Base-by-base conservation (phyloP, 2,888 invertebrate species). In the Lamellibrachia satsuma region DNA sequence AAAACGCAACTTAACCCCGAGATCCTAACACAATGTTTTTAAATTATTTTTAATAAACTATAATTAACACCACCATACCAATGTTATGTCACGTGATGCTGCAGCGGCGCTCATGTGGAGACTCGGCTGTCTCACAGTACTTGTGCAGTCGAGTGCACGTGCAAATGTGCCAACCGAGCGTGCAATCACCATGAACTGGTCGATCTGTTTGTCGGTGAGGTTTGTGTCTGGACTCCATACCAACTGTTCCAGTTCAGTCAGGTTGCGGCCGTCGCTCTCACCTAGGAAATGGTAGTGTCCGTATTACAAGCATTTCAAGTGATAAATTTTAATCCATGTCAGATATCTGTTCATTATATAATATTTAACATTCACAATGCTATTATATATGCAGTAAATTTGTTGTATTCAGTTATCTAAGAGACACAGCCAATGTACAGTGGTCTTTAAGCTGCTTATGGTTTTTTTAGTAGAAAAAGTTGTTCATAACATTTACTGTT, bases 81-180 rank as follows among this genome's bases (percentile, higher is more conserved):
- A 97, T 94, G 99, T 99, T 95, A 99, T 98, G 97, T 99, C 99
- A 95, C 99, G 97, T 96, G 99, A 99, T 94, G 99, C 99, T 94
- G 99, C 99, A 93, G 99, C 99, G 94, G 99, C 99, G 96, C 99
- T 99, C 99, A 99, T 99, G 97, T 99, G 99, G 95, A 99, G 97
- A 95, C 99, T 99, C 93, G 99, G 99, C 96, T 99, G 99, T 97
- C 99, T 99, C 92, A 99, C 98, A 95, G 99, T 99, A 97, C 99
- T 99, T 95, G 99, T 99, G 97, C 99, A 99, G 97, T 99, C 99
- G 94, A 99, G 97, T 93, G 99, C 99, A 95, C 99, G 98, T 94
- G 99, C 99, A 97, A 99, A 99, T 94, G 99, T 99, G 95, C 99
- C 99, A 95, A 99, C 99, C 92, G 99, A 99, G 94, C 97, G 97